A percentile compares a stretch with the other conserved stretches of the same genome.
These are phyloP conservation scores for Drosophila ogumai DNA, from an alignment of 1,140 invertebrate species.

Conservation along the genomic window DNA sequence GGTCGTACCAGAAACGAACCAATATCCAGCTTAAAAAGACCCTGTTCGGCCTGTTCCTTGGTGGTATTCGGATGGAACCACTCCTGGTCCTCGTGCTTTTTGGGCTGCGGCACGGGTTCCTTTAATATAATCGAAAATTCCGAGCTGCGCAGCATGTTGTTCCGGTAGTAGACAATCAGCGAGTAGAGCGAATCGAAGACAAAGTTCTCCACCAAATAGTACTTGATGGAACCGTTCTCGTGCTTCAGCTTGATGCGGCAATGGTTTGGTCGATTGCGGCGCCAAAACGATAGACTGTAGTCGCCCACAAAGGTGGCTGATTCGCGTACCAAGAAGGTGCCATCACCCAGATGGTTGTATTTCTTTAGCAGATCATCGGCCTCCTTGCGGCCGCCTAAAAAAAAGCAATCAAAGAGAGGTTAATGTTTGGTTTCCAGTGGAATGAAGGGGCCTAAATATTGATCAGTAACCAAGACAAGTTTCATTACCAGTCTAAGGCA, in stretches of 20 bases:
- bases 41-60: conserved; percentile 93
- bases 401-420: background rate
- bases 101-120: conserved; percentile 97
- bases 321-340: conserved; percentile 97
- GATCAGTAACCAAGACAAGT: background rate
- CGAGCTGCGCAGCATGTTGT: conserved; percentile 93
- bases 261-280: conserved; percentile 95
- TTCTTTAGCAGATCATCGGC: conserved; percentile 89
- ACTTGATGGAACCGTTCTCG: conserved; percentile 94
- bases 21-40: conserved; percentile 92
- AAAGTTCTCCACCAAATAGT: conserved; percentile 95
- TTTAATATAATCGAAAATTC: conserved; percentile 95
- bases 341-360: conserved; percentile 95
- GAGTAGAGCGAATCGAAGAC: conserved; percentile 97
- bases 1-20: conserved; percentile 97
- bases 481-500: background rate
- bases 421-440: background rate
- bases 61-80: conserved; percentile 96
- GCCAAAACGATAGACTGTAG: conserved; percentile 97
- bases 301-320: conserved; percentile 98
- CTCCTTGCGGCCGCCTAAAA: conserved; percentile 87
- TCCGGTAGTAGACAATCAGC: conserved; percentile 95
- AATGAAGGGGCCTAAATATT: background rate
- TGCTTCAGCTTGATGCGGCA: conserved; percentile 96
- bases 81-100: conserved; percentile 96